A percentile compares a stretch with the other conserved stretches of the same genome.
These are phyloP conservation scores for Leguminivora glycinivorella DNA, from an alignment of 1,140 invertebrate genomes.

Conservation along the genomic window DNA sequence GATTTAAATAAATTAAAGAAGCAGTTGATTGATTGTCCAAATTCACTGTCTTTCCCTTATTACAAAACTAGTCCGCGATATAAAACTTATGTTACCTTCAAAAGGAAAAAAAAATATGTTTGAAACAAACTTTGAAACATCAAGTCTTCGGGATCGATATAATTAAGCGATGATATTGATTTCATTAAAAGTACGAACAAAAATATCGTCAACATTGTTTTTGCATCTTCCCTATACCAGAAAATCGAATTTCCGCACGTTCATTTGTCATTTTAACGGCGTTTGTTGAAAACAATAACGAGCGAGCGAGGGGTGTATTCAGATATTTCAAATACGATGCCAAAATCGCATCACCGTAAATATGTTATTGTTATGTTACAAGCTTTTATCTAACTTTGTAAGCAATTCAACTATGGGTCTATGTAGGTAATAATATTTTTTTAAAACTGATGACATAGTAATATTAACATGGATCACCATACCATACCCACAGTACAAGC, in stretches of 20 bases:
- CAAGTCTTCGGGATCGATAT: not conserved
- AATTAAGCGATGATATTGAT: not conserved
- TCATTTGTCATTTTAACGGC: constrained; percentile 48
- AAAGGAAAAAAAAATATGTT: too few species aligned
- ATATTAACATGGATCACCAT: too few species aligned
- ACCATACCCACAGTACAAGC: too few species aligned
- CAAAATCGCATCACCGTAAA: not conserved
- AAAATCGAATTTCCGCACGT: constrained; percentile 35
- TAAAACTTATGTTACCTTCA: too few species aligned
- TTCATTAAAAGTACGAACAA: not conserved
- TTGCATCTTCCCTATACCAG: constrained; percentile 22
- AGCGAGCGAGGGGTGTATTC: not conserved
- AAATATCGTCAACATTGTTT: not conserved
- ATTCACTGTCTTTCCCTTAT: too few species aligned
- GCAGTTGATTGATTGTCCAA: too few species aligned
- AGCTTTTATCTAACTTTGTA: too few species aligned
- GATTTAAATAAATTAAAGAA: too few species aligned
- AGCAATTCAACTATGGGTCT: too few species aligned
- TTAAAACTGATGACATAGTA: not conserved
- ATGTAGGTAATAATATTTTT: too few species aligned
- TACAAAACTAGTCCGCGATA: too few species aligned
- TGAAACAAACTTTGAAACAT: too few species aligned
- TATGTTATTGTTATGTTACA: not conserved
- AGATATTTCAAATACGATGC: not conserved
- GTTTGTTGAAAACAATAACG: constrained; percentile 37